A percentile compares a stretch with the other conserved stretches of the same genome.
These are phyloP conservation scores for Salvelinus alpinus DNA, from an alignment of 2,113 vertebrate species.

Conservation along the genomic window DNA sequence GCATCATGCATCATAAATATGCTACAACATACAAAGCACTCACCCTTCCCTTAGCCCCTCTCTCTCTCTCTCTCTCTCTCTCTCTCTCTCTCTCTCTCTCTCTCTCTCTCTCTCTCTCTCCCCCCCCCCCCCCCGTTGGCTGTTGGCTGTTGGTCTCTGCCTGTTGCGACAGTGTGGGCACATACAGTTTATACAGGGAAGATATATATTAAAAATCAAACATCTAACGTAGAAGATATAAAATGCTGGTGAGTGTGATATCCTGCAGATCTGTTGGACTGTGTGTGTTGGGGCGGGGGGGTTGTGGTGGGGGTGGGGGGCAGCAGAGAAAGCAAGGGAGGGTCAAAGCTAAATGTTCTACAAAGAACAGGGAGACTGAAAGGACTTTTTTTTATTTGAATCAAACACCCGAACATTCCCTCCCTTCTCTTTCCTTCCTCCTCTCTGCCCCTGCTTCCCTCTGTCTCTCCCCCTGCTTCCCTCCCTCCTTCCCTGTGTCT, in stretches of 20 bases:
- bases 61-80: conserved; percentile 25
- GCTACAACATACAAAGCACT: conserved; percentile 69
- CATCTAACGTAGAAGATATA: conserved; percentile 73
- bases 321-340: conserved; percentile 85
- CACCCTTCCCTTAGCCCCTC: conserved; percentile 63
- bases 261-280: conserved; percentile 84
- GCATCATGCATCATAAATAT: conserved; percentile 72
- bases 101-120: conserved; percentile 17
- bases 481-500: conserved; percentile 26
- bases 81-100: conserved; percentile 20
- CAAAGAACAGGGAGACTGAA: conserved; percentile 86
- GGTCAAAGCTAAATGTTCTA: conserved; percentile 94
- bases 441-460: conserved; percentile 35
- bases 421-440: conserved; percentile 50
- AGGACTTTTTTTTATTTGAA: conserved; percentile 69
- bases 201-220: conserved; percentile 84
- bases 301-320: conserved; percentile 77
- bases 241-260: conserved; percentile 88
- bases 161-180: conserved; percentile 76
- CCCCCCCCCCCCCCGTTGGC: too few relatives aligned
- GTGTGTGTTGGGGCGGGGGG: conserved; percentile 44
- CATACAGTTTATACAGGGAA: conserved; percentile 69
- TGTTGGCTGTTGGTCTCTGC: too few relatives aligned
- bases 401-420: conserved; percentile 59
- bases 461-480: conserved; percentile 27